These are phyloP conservation scores for Adoxophyes honmai DNA, from an alignment of 1,140 invertebrate species.

Conservation along the genomic window DNA sequence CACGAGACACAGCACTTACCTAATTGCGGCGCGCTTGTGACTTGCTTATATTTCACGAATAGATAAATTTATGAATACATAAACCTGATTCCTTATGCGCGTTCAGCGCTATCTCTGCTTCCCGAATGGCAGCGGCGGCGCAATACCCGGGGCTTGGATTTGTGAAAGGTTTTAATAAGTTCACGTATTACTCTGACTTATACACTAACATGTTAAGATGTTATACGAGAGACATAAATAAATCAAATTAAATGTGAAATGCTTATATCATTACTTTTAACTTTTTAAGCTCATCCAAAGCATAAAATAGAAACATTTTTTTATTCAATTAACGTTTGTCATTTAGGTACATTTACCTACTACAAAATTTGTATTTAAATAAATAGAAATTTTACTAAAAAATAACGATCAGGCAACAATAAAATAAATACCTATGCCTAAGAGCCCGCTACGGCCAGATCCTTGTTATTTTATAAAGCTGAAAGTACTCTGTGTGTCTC, in stretches of 20 bases:
- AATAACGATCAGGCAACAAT: too few relatives aligned
- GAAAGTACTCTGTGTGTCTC: too few relatives aligned
- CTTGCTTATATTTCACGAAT: neutral
- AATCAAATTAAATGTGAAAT: too few relatives aligned
- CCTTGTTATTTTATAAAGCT: too few relatives aligned
- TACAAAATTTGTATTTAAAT: too few relatives aligned
- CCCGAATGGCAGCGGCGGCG: neutral
- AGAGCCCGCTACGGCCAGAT: too few relatives aligned
- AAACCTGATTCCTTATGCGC: neutral
- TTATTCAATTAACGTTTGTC: too few relatives aligned
- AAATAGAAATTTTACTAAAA: too few relatives aligned
- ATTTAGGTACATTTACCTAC: too few relatives aligned
- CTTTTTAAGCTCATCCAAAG: neutral
- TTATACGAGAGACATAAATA: neutral
- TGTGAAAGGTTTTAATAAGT: neutral
- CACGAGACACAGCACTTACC: neutral
- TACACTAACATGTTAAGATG: neutral
- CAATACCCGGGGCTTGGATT: neutral
- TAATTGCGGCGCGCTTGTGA: neutral
- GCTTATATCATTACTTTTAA: too few relatives aligned
- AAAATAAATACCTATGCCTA: too few relatives aligned
- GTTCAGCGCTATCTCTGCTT: neutral
- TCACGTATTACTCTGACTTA: neutral
- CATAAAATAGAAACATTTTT: neutral
- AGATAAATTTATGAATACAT: constrained; percentile 2